Evolutionary conservation across 2,888 invertebrate genomes (phyloP), one percentile per base, ranked within the genome.

Genomic region (Archaeoteleia sp.): DNA sequence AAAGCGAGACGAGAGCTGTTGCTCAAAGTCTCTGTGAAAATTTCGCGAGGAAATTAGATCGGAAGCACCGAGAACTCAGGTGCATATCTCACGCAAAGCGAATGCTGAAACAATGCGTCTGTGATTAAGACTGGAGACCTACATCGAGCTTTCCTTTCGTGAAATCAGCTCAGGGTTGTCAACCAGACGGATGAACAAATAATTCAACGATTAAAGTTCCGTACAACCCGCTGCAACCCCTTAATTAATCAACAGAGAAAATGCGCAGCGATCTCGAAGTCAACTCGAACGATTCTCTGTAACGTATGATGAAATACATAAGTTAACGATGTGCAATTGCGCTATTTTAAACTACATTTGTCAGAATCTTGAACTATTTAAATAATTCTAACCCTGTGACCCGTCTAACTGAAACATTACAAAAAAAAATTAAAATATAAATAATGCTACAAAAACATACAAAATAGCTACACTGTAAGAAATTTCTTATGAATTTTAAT

Each of bases 1-100:
- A 67, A 49, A 68, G 53, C 62, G 46, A 62, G 58, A 62, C 58
- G 51, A 62, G 58, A 62, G 54, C 35, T 54, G 30, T 69, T 69
- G 60, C 68, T 69, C 39, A 69, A 69, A 65, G 63, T 5, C 53
- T 46, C 60, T 69, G 68, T 54, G 68, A 68, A 68, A 63, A 63
- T 68, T 67, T 63, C 53, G 68, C 68, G 68, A 68, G 62, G 58
- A 67, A 70, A 70, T 70, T 62, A 66, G 70, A 66, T 70, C 66
- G 62, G 66, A 70, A 70, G 62, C 60, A 65, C 63, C 13, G 42
- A 45, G 62, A 58, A 49, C 53, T 62, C 58, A 66, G 61, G 70
- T 67, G 65, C 61, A 65, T 67, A 65, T 65, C 67, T 67, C 67
- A 62, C 66, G 65, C 61, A 58, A 67, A 57, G 57, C 40, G 51